A percentile compares a stretch with the other conserved stretches of the same genome.
These are phyloP conservation scores for Graptemys geographica DNA, from an alignment of 2,797 vertebrate genomes.

Conservation along the genomic window DNA sequence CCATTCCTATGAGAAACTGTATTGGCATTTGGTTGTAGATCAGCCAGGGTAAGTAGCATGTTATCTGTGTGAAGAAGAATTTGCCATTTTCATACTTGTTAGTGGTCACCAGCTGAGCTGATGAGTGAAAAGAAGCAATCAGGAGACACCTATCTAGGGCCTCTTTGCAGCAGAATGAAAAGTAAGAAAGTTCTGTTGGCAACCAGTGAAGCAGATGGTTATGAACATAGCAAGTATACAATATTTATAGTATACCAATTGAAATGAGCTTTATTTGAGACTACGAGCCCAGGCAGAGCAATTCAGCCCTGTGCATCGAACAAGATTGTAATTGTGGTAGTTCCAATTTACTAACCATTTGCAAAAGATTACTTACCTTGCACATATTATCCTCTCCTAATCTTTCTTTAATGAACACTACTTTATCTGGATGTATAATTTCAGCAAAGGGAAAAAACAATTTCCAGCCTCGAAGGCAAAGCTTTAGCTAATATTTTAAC, in stretches of 20 bases:
- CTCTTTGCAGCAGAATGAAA: slow-evolving; percentile 42
- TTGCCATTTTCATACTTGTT: background rate
- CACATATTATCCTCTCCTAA: slow-evolving; percentile 56
- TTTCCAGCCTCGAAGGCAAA: slow-evolving; percentile 51
- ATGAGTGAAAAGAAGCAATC: background rate
- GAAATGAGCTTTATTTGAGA: slow-evolving; percentile 9
- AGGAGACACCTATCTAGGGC: background rate
- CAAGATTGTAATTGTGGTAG: slow-evolving; percentile 50
- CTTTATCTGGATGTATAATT: slow-evolving; percentile 44
- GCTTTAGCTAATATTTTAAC: slow-evolving; percentile 56
- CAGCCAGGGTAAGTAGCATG: background rate
- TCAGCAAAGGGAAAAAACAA: background rate
- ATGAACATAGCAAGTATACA: slow-evolving; percentile 44
- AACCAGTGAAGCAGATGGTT: slow-evolving; percentile 56
- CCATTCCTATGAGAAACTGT: too few relatives aligned
- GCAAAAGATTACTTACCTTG: slow-evolving; percentile 65
- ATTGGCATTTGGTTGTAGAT: background rate
- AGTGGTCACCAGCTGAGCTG: background rate
- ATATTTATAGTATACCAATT: slow-evolving; percentile 45
- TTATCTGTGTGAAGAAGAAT: background rate
- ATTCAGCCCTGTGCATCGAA: slow-evolving; percentile 32
- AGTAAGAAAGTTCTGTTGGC: slow-evolving; percentile 10
- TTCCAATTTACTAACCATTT: slow-evolving; percentile 65
- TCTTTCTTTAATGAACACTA: slow-evolving; percentile 63
- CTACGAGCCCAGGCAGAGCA: slow-evolving; percentile 32